phyloP scores from a whole-genome alignment of 53 echinoderm and acorn worm genomes.

The Holothuria leucospilota region DNA sequence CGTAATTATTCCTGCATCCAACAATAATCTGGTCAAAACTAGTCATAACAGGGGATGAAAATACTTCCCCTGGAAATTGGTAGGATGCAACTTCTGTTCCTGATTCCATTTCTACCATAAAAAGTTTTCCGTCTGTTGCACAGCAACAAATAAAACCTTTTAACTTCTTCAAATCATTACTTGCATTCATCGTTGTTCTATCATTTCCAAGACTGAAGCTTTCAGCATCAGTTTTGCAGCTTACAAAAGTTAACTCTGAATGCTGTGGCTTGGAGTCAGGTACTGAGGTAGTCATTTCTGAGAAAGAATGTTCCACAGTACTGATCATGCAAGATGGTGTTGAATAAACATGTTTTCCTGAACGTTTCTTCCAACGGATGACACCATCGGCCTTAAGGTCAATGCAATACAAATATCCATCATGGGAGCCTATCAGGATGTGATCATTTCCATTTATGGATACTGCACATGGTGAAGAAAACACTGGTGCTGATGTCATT shows the following conservation, averaged over 20 bases:
- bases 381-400: slow-evolving; percentile 44
- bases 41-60: slow-evolving; percentile 80
- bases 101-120: slow-evolving; percentile 63
- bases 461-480: slow-evolving; percentile 30
- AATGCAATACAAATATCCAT: slow-evolving; percentile 77
- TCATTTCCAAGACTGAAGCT: not conserved
- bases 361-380: slow-evolving; percentile 47
- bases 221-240: not conserved
- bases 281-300: not conserved
- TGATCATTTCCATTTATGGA: not conserved
- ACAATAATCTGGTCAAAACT: slow-evolving; percentile 54
- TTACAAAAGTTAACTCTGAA: too few species aligned
- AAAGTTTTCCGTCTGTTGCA: slow-evolving; percentile 69
- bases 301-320: not conserved
- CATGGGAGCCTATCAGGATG: slow-evolving; percentile 88
- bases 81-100: slow-evolving; percentile 57
- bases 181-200: not conserved
- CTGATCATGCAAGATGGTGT: slow-evolving; percentile 72
- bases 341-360: slow-evolving; percentile 65
- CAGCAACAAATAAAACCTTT: slow-evolving; percentile 23
- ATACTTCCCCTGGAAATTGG: slow-evolving; percentile 77
- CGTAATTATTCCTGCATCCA: slow-evolving; percentile 82
- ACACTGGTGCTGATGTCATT: too few species aligned
- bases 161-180: not conserved
- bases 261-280: not conserved